Conservation (phyloP, 2,888 invertebrate species). For the Cerastoderma edule region DNA sequence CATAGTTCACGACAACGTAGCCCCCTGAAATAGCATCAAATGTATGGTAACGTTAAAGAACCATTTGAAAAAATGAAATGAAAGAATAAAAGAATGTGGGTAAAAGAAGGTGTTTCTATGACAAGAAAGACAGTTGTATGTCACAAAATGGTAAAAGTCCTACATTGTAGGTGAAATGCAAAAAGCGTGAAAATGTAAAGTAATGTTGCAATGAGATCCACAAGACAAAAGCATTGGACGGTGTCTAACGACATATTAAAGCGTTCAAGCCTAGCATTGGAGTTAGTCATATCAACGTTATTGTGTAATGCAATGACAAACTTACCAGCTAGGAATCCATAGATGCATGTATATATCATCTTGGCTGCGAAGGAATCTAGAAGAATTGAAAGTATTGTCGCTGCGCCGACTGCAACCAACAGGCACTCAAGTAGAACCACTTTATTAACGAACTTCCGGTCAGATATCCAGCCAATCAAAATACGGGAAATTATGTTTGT, state of each 20-base stretch:
- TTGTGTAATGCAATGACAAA: not conserved
- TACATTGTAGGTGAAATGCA: not conserved
- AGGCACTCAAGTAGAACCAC: conserved; percentile 19
- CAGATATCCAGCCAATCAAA: conserved; percentile 41
- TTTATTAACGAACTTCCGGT: conserved; percentile 34
- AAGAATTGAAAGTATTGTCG: conserved; percentile 30
- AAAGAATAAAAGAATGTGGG: not conserved
- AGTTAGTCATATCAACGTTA: not conserved
- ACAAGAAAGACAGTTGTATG: not conserved
- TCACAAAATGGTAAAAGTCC: not conserved
- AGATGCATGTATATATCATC: conserved; percentile 34
- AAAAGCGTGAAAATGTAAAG: not conserved
- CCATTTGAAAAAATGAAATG: not conserved
- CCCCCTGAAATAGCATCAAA: conserved; percentile 86
- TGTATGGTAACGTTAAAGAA: not conserved
- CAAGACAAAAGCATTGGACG: not conserved
- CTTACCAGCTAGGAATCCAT: conserved; percentile 43
- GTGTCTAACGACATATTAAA: not conserved
- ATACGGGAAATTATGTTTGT: conserved; percentile 43
- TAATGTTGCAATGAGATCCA: not conserved
- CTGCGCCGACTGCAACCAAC: conserved; percentile 25
- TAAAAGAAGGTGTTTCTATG: not conserved
- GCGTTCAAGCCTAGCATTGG: not conserved
- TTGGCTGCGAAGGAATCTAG: conserved; percentile 28
- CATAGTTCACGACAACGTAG: conserved; percentile 96